Percentiles rank a stretch among this genome's conserved stretches.
These are phyloP conservation scores for Calliphora vomitoria DNA, from an alignment of 2,888 invertebrate species.

Conservation along the genomic window DNA sequence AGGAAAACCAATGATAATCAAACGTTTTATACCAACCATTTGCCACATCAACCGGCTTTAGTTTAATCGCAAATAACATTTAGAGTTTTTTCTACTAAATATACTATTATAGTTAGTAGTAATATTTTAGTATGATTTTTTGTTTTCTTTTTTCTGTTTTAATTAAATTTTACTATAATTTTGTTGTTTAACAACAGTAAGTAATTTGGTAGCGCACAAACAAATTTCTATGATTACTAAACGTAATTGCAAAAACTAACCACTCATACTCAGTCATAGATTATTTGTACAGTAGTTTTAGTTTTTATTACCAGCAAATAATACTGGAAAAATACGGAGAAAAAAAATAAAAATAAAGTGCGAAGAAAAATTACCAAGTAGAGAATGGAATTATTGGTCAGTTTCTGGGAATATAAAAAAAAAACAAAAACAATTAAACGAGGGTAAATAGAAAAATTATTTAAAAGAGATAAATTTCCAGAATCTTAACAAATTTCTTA, in stretches of 20 bases:
- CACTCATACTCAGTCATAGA: constrained; percentile 21
- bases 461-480: background rate
- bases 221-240: constrained; percentile 63
- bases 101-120: background rate
- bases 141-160: constrained; percentile 4
- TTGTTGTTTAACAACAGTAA: constrained; percentile 36
- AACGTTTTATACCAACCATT: constrained; percentile 75
- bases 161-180: constrained; percentile 53
- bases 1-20: background rate
- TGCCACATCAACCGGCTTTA: constrained; percentile 77
- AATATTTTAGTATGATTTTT: background rate
- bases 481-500: background rate
- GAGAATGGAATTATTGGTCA: constrained; percentile 29
- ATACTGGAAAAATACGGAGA: background rate
- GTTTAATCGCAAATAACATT: constrained; percentile 78
- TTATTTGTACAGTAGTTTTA: constrained; percentile 46
- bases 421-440: background rate
- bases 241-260: constrained; percentile 27
- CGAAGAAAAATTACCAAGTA: constrained; percentile 15
- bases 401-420: background rate
- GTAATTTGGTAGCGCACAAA: constrained; percentile 21
- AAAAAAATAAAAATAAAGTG: constrained; percentile 8
- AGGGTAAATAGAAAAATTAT: background rate
- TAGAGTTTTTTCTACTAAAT: background rate
- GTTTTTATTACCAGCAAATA: constrained; percentile 31